Percentiles rank a stretch among this genome's conserved stretches.
Conservation (phyloP, 2,888 invertebrate genomes). For the Conomelus anceps region DNA sequence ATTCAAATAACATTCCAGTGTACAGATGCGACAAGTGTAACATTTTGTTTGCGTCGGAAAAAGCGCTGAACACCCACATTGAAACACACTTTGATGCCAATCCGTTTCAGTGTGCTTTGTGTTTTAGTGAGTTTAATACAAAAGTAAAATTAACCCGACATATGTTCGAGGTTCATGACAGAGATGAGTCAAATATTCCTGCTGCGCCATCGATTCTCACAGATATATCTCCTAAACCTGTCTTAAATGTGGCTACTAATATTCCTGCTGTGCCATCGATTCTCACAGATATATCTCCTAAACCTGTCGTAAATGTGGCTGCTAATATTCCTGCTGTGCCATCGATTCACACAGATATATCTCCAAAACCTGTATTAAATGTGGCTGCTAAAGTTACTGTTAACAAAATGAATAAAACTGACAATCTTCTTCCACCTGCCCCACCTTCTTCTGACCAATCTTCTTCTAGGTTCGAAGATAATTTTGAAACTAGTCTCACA, state of each 20-base stretch:
- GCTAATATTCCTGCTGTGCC: no score
- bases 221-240: not conserved
- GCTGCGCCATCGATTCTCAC: not conserved
- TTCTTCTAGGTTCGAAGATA: no score
- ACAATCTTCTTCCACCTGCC: no score
- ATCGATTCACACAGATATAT: not conserved
- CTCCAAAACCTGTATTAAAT: not conserved
- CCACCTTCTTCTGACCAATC: no score
- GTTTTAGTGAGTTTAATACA: not conserved
- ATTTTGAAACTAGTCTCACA: no score
- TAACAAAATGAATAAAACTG: no score
- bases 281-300: not conserved
- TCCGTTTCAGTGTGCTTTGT: not conserved
- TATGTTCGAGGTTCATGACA: not conserved
- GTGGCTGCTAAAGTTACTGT: no score
- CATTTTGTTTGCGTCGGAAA: not conserved
- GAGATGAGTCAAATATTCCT: not conserved
- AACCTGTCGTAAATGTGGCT: no score
- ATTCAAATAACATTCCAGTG: not conserved
- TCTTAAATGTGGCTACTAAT: no score
- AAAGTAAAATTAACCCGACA: not conserved
- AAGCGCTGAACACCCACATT: not conserved
- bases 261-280: no score
- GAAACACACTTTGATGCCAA: not conserved
- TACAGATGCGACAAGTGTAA: not conserved